phyloP scores from a whole-genome alignment of 2,888 invertebrate species.

The Spodoptera exigua region DNA sequence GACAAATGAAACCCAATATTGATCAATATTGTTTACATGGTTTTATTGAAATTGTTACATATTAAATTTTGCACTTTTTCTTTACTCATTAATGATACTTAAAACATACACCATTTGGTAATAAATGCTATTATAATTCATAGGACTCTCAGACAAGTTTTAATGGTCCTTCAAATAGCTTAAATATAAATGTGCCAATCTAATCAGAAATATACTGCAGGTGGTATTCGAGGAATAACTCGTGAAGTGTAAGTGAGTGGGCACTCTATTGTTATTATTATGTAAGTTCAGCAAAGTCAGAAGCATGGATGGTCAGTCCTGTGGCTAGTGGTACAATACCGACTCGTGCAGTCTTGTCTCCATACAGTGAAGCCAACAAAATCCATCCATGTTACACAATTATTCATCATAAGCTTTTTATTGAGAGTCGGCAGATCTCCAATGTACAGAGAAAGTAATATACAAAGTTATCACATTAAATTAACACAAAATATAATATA shows the following conservation, averaged over 20 bases:
- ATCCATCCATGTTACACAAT: conserved; percentile 54
- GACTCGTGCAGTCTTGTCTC: conserved; percentile 45
- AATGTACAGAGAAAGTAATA: conserved; percentile 81
- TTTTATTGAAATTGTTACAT: conserved; percentile 89
- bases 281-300: conserved; percentile 60
- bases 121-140: conserved; percentile 88
- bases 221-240: conserved; percentile 60
- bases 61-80: conserved; percentile 88
- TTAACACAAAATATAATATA: conserved; percentile 88
- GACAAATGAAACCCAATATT: conserved; percentile 72
- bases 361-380: conserved; percentile 52
- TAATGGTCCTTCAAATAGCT: conserved; percentile 82
- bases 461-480: conserved; percentile 89
- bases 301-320: conserved; percentile 60
- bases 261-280: conserved; percentile 63
- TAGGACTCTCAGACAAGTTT: conserved; percentile 79
- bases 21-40: conserved; percentile 86
- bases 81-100: conserved; percentile 84
- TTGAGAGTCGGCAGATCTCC: conserved; percentile 75
- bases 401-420: conserved; percentile 59
- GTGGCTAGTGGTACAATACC: conserved; percentile 46
- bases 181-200: conserved; percentile 72
- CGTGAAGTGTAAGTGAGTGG: conserved; percentile 61
- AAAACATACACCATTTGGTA: conserved; percentile 88
- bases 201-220: conserved; percentile 61